Percentiles rank a stretch among this genome's conserved stretches.
These are phyloP conservation scores for Sminthopsis crassicaudata DNA, from an alignment of 2,113 vertebrate genomes.

Conservation along the genomic window DNA sequence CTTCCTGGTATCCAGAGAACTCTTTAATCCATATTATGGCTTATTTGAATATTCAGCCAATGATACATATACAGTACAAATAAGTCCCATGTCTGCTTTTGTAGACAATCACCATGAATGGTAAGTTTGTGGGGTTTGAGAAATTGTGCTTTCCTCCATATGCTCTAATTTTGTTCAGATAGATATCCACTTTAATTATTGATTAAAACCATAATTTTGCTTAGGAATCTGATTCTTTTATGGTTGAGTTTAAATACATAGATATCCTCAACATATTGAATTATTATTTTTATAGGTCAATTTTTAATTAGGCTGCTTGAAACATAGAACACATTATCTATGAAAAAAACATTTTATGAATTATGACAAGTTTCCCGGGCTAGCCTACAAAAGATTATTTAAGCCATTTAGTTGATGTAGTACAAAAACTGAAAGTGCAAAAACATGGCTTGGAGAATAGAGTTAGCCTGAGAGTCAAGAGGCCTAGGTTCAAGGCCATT, in stretches of 20 bases:
- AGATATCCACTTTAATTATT: background rate
- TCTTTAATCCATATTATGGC: slow-evolving; percentile 99
- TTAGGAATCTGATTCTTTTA: slow-evolving; percentile 43
- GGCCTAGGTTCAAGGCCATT: background rate
- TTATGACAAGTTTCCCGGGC: background rate
- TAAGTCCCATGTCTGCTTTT: slow-evolving; percentile 99
- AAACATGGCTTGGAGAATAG: background rate
- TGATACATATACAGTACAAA: slow-evolving; percentile 99
- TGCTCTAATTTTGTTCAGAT: slow-evolving; percentile 9
- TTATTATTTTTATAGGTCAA: slow-evolving; percentile 5
- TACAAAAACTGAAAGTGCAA: too few species aligned
- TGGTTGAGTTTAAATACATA: slow-evolving; percentile 20
- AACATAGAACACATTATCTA: slow-evolving; percentile 33
- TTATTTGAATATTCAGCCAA: slow-evolving; percentile 99
- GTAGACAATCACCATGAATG: slow-evolving; percentile 99
- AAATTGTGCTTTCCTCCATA: background rate
- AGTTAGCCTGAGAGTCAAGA: background rate
- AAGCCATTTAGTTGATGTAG: background rate
- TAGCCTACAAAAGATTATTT: background rate
- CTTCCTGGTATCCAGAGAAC: slow-evolving; percentile 98
- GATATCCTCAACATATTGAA: background rate
- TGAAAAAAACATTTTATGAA: background rate
- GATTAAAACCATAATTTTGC: slow-evolving; percentile 8
- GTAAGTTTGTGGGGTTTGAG: slow-evolving; percentile 80
- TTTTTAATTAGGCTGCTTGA: slow-evolving; percentile 4